Base-by-base conservation (phyloP, 2,888 invertebrate species). In the Cylindroiulus punctatus region DNA sequence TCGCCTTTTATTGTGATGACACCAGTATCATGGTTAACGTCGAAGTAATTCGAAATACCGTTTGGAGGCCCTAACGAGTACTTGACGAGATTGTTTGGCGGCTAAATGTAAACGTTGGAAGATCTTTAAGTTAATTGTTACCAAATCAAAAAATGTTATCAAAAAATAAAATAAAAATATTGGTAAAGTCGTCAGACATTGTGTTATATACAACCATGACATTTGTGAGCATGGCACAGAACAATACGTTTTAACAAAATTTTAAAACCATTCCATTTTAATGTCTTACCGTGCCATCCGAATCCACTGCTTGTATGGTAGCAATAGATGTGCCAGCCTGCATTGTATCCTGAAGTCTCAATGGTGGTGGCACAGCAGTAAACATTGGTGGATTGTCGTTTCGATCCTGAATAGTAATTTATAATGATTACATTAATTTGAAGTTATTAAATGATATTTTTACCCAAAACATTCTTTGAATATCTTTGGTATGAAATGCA, bases 311-410 rank as follows among this genome's bases (percentile, higher is more conserved):
- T 0, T 93, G 92, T 82, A 97, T 94, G 19, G 94, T 95, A 30
- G 95, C 94, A 0, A 97, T 95, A 0, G 94, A 92, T 0, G 95
- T 94, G 30, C 97, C 97, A 87, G 97, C 95, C 0, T 95, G 93
- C 0, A 95, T 94, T 52, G 96, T 95, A 89, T 96, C 97, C 89
- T 96, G 96, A 17, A 97, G 92, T 0, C 96, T 95, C 0, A 97
- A 94, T 0, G 97, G 96, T 85, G 95, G 94, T 0, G 96, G 95
- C 0, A 96, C 94, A 0, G 95, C 94, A 0, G 95, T 95, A 90
- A 97, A 97, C 85, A 96, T 94, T 8, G 97, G 97, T 0, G 96
- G 94, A 88, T 96, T 95, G 91, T 97, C 97, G 91, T 97, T 97
- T 88, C 95, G 94, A 90, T 97, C 97, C 93, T 96, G 14, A 76